A percentile compares a stretch with the other conserved stretches of the same genome.
phyloP scores from a whole-genome alignment of 2,113 vertebrate genomes.

The Tinamus guttatus region DNA sequence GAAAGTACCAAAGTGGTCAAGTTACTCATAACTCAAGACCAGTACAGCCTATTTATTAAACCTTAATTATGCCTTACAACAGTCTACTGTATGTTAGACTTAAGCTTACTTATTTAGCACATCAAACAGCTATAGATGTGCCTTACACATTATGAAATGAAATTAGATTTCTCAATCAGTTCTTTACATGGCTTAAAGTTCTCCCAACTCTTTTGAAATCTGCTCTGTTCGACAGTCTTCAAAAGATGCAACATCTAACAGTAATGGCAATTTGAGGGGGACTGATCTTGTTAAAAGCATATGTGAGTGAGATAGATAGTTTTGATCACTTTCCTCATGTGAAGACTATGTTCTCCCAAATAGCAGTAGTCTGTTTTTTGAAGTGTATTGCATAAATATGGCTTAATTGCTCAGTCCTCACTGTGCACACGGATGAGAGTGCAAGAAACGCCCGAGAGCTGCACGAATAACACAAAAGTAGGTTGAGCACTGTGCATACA shows the following conservation, averaged over 20 bases:
- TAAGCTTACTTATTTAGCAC: neutral
- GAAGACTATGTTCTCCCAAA: neutral
- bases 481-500: neutral
- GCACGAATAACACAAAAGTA: neutral
- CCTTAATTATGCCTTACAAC: neutral
- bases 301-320: neutral
- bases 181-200: slow-evolving; percentile 5
- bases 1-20: neutral
- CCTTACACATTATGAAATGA: slow-evolving; percentile 5
- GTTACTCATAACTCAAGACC: neutral
- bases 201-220: slow-evolving; percentile 41
- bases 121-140: neutral
- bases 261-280: slow-evolving; percentile 15
- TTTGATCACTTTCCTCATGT: slow-evolving; percentile 8
- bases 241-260: slow-evolving; percentile 15
- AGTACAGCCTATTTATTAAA: neutral
- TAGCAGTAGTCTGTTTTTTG: neutral
- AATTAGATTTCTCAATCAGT: slow-evolving; percentile 32
- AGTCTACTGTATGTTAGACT: neutral
- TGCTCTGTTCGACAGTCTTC: neutral
- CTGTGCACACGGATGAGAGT: neutral
- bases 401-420: neutral
- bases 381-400: neutral
- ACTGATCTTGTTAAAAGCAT: neutral
- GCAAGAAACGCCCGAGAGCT: neutral